phyloP scores from a whole-genome alignment of 2,888 invertebrate species.

The Tholera decimalis region DNA sequence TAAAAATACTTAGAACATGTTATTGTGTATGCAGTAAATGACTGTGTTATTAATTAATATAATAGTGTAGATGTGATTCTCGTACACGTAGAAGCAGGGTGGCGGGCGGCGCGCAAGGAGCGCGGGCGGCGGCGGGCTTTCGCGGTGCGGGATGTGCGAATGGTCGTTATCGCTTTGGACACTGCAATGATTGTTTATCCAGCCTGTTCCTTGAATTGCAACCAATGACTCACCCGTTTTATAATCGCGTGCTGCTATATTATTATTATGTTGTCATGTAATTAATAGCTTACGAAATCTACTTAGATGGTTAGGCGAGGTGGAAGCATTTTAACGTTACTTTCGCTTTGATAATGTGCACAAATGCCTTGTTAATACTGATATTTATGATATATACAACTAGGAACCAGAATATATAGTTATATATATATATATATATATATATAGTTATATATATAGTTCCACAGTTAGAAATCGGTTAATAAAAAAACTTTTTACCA shows the following conservation, averaged over 20 bases:
- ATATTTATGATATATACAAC: not conserved
- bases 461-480: too few species aligned
- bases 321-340: not conserved
- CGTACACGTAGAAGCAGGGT: slow-evolving; percentile 71
- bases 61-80: slow-evolving; percentile 44
- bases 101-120: slow-evolving; percentile 14
- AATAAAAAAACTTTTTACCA: too few species aligned
- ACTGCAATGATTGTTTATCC: slow-evolving; percentile 91
- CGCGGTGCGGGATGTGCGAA: slow-evolving; percentile 87
- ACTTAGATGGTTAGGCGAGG: slow-evolving; percentile 1
- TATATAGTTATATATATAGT: too few species aligned
- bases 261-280: slow-evolving; percentile 62
- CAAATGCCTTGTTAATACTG: not conserved
- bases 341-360: not conserved
- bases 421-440: too few species aligned
- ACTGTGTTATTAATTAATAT: slow-evolving; percentile 24
- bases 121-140: slow-evolving; percentile 46
- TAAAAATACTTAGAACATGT: slow-evolving; percentile 1
- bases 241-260: slow-evolving; percentile 78
- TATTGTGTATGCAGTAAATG: slow-evolving; percentile 5
- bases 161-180: slow-evolving; percentile 89
- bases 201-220: slow-evolving; percentile 90
- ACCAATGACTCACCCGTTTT: slow-evolving; percentile 87
- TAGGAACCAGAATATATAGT: not conserved
- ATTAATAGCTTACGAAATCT: slow-evolving; percentile 49